Base-by-base conservation (phyloP, 2,888 invertebrate genomes). In the Drosophila kuntzei region DNA sequence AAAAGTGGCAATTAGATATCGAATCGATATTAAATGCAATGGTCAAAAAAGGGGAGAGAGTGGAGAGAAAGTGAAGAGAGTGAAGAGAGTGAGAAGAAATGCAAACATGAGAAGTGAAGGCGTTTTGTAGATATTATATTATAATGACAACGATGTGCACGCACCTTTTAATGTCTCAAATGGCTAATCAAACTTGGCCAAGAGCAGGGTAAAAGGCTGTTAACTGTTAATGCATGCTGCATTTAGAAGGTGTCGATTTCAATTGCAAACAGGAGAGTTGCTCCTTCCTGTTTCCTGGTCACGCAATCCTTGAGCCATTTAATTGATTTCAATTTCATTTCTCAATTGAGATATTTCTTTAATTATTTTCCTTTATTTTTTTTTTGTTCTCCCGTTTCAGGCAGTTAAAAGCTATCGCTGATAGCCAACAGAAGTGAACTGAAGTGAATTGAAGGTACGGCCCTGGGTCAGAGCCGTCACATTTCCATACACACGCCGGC, bases 111-210 rank as follows among this genome's bases (percentile, higher is more conserved):
- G 61, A 47, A 47, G n/a, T 37, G 14, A 39, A 43, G 43, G 18
- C 18, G 54, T 41, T 32, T 32, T 18, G 11, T 20, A 27, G 25
- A 18, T n/a, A 39, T 11, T 12, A n/a, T n/a, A n/a, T n/a, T n/a
- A n/a, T n/a, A n/a, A n/a, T n/a, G n/a, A 27, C 20, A 22, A 20
- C 66, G 65, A 57, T 61, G 58, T 9, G 27, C 27, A 68, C 57
- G 63, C 50, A 70, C 44, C 37, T 64, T 64, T 69, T 54, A 83
- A 83, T 87, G 80, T 67, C 54, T 72, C 50, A 71, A 80, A 88
- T 81, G 67, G 67, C 46, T 73, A 22, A 61, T 57, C 64, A 68
- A 79, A 71, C 57, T 64, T 44, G 44, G 41, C 12, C 6, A 9
- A 5, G 8, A 7, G 20, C 0, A 2, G 27, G 14, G 8, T n/a